Evolutionary conservation across 2,888 invertebrate species (phyloP), one percentile per base, ranked within the genome.

Genomic region (Falcaria lacertinaria): DNA sequence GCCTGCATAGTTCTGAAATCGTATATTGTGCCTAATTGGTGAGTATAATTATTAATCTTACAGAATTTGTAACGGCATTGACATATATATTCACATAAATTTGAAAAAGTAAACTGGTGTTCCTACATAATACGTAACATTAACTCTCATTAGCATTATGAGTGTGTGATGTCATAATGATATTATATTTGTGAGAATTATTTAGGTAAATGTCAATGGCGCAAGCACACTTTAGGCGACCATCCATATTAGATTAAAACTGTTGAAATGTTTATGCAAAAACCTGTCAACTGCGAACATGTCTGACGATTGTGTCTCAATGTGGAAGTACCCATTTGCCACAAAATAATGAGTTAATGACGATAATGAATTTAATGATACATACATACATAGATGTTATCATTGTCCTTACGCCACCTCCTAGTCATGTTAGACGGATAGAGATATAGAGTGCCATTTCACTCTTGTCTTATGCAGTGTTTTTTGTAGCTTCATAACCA

Each of bases 1-100:
- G n/a, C n/a, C n/a, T n/a, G n/a, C n/a, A n/a, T n/a, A n/a, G n/a
- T n/a, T n/a, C n/a, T n/a, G n/a, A n/a, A n/a, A n/a, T n/a, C n/a
- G 48, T 50, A 60, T 60, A 56, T 64, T 64, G 55, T 54, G 48
- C 44, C 47, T 60, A 57, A 56, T 64, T 54, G 65, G 65, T 52
- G 69, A 63, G 48, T 60, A 22, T 22, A 5, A 22, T 22, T 22
- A 4, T 22, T 22, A 6, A 7, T 2, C 22, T 22, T 22, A 22
- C 6, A 22, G 22, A 6, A 22, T 7, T 22, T 7, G 22, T 22
- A 6, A 22, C 22, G 22, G 22, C 22, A 22, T 22, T 22, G 22
- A 2, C 22, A 22, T 22, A 22, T 22, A n/a, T 19, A 19, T 19
- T 28, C 28, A 28, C 28, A 7, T 1, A 3, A 28, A 28, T 11